A percentile compares a stretch with the other conserved stretches of the same genome.
Evolutionary conservation across 2,888 invertebrate species (phyloP).

Genomic region (Bimastos eiseni): DNA sequence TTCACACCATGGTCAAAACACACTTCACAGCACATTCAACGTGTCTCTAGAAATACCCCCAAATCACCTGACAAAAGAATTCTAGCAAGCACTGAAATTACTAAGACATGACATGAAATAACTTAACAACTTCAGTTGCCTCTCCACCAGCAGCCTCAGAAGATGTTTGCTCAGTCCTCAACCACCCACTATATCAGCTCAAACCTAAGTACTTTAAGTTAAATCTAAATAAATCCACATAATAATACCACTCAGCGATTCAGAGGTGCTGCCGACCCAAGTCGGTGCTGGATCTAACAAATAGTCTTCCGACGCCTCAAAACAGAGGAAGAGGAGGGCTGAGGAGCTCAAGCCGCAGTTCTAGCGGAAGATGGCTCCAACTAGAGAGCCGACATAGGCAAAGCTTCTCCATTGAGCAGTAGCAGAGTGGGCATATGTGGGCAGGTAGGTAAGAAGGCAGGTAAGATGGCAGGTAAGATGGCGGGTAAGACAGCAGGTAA

Average conservation of each 20-base stretch:
- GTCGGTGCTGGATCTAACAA: too few relatives aligned
- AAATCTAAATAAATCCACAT: background rate
- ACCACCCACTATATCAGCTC: background rate
- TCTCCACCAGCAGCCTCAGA: background rate
- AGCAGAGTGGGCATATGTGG: too few relatives aligned
- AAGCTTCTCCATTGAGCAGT: too few relatives aligned
- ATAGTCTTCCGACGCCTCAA: too few relatives aligned
- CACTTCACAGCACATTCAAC: background rate
- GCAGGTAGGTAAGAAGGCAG: too few relatives aligned
- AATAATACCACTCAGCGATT: background rate
- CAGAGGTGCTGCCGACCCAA: too few relatives aligned
- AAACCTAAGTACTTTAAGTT: background rate
- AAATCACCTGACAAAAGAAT: background rate
- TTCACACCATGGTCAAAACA: background rate
- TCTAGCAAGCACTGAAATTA: background rate
- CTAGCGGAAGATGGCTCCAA: too few relatives aligned
- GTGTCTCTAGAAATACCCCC: background rate
- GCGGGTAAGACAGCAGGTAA: background rate
- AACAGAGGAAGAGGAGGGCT: too few relatives aligned
- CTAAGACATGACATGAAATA: background rate
- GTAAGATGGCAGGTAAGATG: too few relatives aligned
- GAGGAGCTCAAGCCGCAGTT: too few relatives aligned
- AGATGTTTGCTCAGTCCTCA: background rate
- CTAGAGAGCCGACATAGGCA: too few relatives aligned
- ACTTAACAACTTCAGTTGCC: background rate